A percentile compares a stretch with the other conserved stretches of the same genome.
These are phyloP conservation scores for Dicycla oo DNA, from an alignment of 2,888 invertebrate genomes.

Conservation along the genomic window DNA sequence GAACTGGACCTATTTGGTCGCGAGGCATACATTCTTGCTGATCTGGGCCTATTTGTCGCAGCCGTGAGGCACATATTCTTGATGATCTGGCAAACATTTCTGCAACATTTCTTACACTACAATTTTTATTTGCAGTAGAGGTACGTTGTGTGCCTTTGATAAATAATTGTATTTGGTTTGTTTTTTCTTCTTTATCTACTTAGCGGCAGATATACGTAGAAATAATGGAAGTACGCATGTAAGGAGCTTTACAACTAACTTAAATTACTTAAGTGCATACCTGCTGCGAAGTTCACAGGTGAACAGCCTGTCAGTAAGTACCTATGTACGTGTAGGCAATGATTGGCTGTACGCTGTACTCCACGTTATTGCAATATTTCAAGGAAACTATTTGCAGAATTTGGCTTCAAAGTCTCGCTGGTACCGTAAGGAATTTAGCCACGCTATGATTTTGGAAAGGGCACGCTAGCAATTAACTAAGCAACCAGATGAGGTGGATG, in stretches of 20 bases:
- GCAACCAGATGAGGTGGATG: constrained; percentile 1
- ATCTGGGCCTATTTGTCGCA: no score
- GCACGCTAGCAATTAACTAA: constrained; percentile 39
- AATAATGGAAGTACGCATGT: no score
- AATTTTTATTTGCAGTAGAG: no score
- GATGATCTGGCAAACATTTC: neutral
- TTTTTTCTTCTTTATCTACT: no score
- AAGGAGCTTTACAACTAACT: neutral
- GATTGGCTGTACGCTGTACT: neutral
- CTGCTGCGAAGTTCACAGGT: constrained; percentile 12
- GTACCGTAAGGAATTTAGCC: constrained; percentile 22
- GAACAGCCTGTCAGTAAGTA: constrained; percentile 3
- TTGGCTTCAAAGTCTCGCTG: constrained; percentile 1
- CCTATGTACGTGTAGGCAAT: neutral
- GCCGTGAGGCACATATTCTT: no score
- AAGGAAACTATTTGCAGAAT: constrained; percentile 36
- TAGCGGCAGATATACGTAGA: neutral
- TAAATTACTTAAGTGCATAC: neutral
- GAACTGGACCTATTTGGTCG: no score
- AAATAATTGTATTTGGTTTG: neutral
- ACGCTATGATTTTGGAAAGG: constrained; percentile 40
- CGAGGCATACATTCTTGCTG: no score
- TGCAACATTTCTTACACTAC: no score
- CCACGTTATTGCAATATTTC: constrained; percentile 11
- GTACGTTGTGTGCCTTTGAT: no score